Conservation (phyloP, 92 coral and sea anemone species). For the Paramuricea clavata region DNA sequence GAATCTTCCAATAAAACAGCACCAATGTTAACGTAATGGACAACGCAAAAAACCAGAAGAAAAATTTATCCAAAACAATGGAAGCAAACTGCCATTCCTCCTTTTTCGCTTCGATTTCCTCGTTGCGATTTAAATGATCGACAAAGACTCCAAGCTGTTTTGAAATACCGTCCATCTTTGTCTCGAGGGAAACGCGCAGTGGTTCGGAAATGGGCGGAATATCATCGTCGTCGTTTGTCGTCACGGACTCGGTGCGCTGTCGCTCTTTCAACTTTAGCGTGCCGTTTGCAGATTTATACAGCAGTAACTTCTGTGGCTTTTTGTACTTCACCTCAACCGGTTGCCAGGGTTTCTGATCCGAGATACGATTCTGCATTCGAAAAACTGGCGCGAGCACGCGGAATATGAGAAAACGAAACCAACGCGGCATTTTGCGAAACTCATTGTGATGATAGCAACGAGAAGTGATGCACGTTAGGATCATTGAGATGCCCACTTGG, state of each 20-base stretch:
- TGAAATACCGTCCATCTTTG: constrained; percentile 74
- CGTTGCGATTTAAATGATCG: constrained; percentile 62
- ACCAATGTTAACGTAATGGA: not conserved
- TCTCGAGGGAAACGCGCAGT: constrained; percentile 51
- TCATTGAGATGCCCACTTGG: constrained; percentile 80
- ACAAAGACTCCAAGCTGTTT: constrained; percentile 67
- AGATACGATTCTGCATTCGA: constrained; percentile 51
- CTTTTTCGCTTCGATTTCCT: constrained; percentile 69
- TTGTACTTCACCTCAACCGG: constrained; percentile 30
- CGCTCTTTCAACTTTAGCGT: constrained; percentile 58
- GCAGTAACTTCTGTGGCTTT: constrained; percentile 56
- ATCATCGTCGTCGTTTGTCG: constrained; percentile 42
- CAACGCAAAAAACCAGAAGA: not conserved
- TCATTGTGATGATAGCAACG: constrained; percentile 80
- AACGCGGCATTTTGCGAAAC: constrained; percentile 74
- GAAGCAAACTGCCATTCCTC: constrained; percentile 91
- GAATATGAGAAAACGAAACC: constrained; percentile 80
- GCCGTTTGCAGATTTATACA: constrained; percentile 64
- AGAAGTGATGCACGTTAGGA: constrained; percentile 75
- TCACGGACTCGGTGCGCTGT: constrained; percentile 48
- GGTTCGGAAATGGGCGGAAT: constrained; percentile 25
- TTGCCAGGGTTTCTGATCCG: constrained; percentile 28
- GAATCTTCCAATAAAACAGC: constrained; percentile 4
- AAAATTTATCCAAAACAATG: constrained; percentile 64
- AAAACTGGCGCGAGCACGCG: constrained; percentile 76